Percentiles rank a stretch among this genome's conserved stretches.
phyloP scores from a whole-genome alignment of 2,113 vertebrate species.

The Alethe castanea region DNA sequence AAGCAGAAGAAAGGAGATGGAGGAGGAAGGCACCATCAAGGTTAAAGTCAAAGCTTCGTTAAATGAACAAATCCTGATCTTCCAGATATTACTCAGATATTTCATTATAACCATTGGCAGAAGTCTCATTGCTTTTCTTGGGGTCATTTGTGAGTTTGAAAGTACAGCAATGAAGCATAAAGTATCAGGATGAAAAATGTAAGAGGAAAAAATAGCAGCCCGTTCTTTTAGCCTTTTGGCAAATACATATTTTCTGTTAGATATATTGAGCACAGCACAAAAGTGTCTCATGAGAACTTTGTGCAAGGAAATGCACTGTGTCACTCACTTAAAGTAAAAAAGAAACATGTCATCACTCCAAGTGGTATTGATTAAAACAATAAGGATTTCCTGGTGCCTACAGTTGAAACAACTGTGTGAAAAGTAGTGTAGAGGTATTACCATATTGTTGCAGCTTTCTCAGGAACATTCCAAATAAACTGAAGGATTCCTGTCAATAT shows the following conservation, averaged over 20 bases:
- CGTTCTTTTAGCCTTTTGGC: conserved; percentile 8
- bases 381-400: conserved; percentile 85
- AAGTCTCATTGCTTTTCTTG: conserved; percentile 10
- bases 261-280: not conserved
- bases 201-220: conserved; percentile 12
- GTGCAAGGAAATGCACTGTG: conserved; percentile 83
- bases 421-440: conserved; percentile 66
- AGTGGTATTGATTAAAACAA: conserved; percentile 80
- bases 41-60: not conserved
- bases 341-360: conserved; percentile 67
- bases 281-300: conserved; percentile 85
- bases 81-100: conserved; percentile 2
- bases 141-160: conserved; percentile 21
- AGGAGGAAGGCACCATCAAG: not conserved
- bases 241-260: conserved; percentile 15
- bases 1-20: not conserved
- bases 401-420: conserved; percentile 78
- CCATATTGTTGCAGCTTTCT: conserved; percentile 58
- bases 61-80: not conserved
- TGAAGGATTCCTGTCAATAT: conserved; percentile 74
- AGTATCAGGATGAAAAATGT: conserved; percentile 32
- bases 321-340: conserved; percentile 74
- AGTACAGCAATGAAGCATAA: conserved; percentile 46
- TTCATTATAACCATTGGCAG: not conserved
- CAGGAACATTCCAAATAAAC: conserved; percentile 70